Percentiles rank a stretch among this genome's conserved stretches.
Evolutionary conservation across 2,888 invertebrate genomes (phyloP).

Genomic region (Junonia oenone): DNA sequence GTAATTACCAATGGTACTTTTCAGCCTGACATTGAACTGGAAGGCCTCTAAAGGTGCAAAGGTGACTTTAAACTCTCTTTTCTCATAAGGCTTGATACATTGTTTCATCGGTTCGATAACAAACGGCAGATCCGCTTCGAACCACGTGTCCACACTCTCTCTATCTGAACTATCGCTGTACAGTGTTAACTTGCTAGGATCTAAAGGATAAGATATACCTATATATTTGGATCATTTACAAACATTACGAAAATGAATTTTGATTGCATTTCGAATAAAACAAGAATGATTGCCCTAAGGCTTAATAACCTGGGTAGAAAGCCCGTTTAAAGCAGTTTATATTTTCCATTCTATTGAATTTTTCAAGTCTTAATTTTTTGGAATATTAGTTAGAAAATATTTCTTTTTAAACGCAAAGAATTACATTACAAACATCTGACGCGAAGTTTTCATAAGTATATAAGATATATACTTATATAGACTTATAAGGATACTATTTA

Average conservation of each 20-base stretch:
- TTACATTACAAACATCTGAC: too few species aligned
- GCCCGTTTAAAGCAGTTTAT: too few species aligned
- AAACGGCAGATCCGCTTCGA: slow-evolving; percentile 72
- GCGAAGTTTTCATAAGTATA: too few species aligned
- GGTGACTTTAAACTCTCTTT: slow-evolving; percentile 58
- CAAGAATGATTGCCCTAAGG: too few species aligned
- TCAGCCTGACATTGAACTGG: slow-evolving; percentile 64
- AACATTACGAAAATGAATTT: neutral
- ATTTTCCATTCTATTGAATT: too few species aligned
- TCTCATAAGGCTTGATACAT: slow-evolving; percentile 63
- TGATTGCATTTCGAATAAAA: neutral
- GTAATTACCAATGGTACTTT: slow-evolving; percentile 56
- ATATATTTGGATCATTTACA: neutral
- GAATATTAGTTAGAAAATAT: too few species aligned
- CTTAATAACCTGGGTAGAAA: too few species aligned
- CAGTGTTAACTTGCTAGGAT: slow-evolving; percentile 55
- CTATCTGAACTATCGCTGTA: slow-evolving; percentile 55
- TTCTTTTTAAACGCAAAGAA: too few species aligned
- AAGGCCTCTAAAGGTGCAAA: slow-evolving; percentile 80
- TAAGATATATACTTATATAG: too few species aligned
- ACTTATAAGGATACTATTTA: too few species aligned
- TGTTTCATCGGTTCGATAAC: slow-evolving; percentile 64
- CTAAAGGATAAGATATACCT: slow-evolving; percentile 30
- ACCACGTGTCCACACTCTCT: slow-evolving; percentile 66
- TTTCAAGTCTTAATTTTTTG: too few species aligned